Evolutionary conservation across 2,888 invertebrate genomes (phyloP), one percentile per base, ranked within the genome.

Genomic region (Punctoribates punctum): DNA sequence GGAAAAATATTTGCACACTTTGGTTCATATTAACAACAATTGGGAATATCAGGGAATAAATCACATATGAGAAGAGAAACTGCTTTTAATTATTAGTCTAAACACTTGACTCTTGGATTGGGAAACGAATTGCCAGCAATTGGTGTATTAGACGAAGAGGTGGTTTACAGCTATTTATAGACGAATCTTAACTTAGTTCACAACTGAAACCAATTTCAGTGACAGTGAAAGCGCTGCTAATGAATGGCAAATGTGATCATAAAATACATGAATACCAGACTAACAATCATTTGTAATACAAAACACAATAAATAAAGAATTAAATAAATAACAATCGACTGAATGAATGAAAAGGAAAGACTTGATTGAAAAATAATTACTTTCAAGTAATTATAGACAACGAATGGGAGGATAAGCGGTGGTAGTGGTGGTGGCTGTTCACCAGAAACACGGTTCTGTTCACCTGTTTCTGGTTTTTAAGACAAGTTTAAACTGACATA

Each of bases 161-260:
- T 67, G 65, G 65, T 67, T 67, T n/a, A 67, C n/a, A 38, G 29
- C 65, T 67, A 67, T 67, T 67, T 67, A 67, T 67, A 67, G 65
- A 20, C 8, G 11, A 25, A 29, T 15, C 38, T 38, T 11, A 38
- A n/a, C 38, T 20, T 11, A 38, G n/a, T 29, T 15, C 34, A 34
- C n/a, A 67, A 34, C 34, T 38, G 65, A 67, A 38, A 20, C 65
- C 38, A 38, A 67, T 67, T 38, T 38, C n/a, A 23, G 65, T 67
- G 38, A 38, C 65, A 20, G 65, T 38, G 23, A 38, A 67, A 67
- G 62, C 38, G 34, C 20, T 65, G 17, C 65, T 67, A 67, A 67
- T 67, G 34, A 67, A 38, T 20, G 11, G 38, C 65, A 67, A 67
- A 67, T 67, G 38, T 20, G 1, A 38, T 38, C 27, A 29, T 25